Percentiles rank a stretch among this genome's conserved stretches.
Evolutionary conservation across 2,113 vertebrate genomes (phyloP).

Genomic region (Leuciscus idus): DNA sequence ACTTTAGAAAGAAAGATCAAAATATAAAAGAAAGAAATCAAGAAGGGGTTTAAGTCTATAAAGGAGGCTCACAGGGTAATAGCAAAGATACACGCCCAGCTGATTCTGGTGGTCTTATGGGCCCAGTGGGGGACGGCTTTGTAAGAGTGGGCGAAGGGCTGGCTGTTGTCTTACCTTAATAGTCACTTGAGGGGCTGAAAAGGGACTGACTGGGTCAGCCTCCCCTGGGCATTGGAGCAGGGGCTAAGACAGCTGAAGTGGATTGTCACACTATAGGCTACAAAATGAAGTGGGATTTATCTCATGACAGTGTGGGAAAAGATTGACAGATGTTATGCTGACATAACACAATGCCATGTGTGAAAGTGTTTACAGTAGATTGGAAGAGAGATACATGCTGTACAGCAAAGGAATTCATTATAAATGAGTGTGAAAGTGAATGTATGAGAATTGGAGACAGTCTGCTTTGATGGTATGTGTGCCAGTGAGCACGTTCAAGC

Average conservation of each 20-base stretch:
- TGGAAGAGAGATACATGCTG: background rate
- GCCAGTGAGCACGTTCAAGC: no score
- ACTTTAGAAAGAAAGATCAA: background rate
- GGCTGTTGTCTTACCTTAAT: conserved; percentile 56
- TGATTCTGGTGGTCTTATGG: conserved; percentile 51
- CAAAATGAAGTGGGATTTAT: background rate
- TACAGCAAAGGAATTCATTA: background rate
- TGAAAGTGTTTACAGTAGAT: background rate
- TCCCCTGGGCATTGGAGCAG: conserved; percentile 46
- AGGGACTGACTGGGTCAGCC: conserved; percentile 46
- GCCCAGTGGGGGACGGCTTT: conserved; percentile 52
- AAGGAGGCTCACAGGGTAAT: conserved; percentile 43
- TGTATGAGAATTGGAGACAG: background rate
- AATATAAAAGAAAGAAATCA: conserved; percentile 15
- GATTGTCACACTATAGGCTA: conserved; percentile 22
- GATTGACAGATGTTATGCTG: conserved; percentile 1
- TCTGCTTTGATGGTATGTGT: background rate
- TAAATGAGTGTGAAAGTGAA: background rate
- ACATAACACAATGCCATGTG: conserved; percentile 15
- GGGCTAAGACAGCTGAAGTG: conserved; percentile 31
- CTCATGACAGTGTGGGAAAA: conserved; percentile 5
- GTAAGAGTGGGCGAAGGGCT: conserved; percentile 38
- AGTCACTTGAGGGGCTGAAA: conserved; percentile 52
- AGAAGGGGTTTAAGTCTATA: conserved; percentile 39
- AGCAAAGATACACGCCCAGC: conserved; percentile 52